Evolutionary conservation across 2,113 vertebrate species (phyloP).

Genomic region (Orthonyx spaldingii): DNA sequence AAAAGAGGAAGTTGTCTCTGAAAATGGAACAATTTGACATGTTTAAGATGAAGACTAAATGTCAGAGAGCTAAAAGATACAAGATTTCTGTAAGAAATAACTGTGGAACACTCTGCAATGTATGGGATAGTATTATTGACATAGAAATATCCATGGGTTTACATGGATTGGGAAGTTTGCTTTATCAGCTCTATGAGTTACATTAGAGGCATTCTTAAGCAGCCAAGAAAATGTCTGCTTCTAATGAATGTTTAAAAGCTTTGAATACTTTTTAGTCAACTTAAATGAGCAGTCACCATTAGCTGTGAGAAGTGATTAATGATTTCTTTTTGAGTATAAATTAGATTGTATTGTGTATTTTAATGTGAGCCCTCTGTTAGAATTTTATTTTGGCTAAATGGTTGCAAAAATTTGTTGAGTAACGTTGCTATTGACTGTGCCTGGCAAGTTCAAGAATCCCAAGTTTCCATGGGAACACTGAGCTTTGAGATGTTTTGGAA

Average conservation of each 20-base stretch:
- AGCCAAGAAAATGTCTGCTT: background rate
- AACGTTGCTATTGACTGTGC: background rate
- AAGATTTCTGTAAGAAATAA: background rate
- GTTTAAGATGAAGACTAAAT: background rate
- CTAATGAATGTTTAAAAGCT: background rate
- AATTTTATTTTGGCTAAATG: background rate
- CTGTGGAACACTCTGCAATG: background rate
- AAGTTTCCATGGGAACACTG: background rate
- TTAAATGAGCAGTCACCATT: background rate
- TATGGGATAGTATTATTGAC: background rate
- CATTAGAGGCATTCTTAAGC: background rate
- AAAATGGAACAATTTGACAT: background rate
- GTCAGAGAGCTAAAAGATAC: background rate
- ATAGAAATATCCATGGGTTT: background rate
- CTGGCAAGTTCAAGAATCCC: background rate
- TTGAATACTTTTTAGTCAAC: background rate
- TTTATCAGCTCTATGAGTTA: background rate
- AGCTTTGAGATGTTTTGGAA: background rate
- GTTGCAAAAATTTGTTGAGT: background rate
- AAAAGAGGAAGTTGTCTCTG: background rate
- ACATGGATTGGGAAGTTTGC: background rate
- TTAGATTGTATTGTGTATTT: background rate
- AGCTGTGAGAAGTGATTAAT: background rate
- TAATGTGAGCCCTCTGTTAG: background rate
- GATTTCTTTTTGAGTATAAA: background rate